These are phyloP conservation scores for Calyptomena viridis DNA, from an alignment of 2,113 vertebrate species.

Conservation along the genomic window DNA sequence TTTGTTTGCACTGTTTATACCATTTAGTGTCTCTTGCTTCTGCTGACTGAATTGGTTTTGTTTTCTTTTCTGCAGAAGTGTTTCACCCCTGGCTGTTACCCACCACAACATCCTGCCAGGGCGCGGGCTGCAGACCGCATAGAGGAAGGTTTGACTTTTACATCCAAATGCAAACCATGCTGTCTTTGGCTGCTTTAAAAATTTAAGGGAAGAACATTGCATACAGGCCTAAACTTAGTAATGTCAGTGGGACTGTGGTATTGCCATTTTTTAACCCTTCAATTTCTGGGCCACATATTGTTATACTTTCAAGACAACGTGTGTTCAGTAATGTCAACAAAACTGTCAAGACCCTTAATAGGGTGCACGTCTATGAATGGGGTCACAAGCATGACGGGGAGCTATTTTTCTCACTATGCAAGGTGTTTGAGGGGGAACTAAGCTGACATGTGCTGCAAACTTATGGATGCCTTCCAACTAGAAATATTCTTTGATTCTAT, in stretches of 20 bases:
- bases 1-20: not conserved
- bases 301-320: not conserved
- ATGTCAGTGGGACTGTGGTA: not conserved
- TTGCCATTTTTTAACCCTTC: not conserved
- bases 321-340: not conserved
- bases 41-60: not conserved
- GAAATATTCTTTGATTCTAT: not conserved
- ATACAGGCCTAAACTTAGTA: not conserved
- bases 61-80: not conserved
- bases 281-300: not conserved
- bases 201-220: not conserved
- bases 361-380: not conserved
- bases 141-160: not conserved
- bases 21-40: not conserved
- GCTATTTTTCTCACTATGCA: not conserved
- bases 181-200: not conserved
- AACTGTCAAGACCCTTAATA: not conserved
- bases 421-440: not conserved
- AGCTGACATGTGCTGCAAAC: not conserved
- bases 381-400: not conserved
- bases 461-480: not conserved
- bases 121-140: rapidly evolving
- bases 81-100: not conserved
- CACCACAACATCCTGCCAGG: not conserved
- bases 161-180: not conserved